phyloP scores from a whole-genome alignment of 2,888 invertebrate genomes.

The Tenthredo notha region DNA sequence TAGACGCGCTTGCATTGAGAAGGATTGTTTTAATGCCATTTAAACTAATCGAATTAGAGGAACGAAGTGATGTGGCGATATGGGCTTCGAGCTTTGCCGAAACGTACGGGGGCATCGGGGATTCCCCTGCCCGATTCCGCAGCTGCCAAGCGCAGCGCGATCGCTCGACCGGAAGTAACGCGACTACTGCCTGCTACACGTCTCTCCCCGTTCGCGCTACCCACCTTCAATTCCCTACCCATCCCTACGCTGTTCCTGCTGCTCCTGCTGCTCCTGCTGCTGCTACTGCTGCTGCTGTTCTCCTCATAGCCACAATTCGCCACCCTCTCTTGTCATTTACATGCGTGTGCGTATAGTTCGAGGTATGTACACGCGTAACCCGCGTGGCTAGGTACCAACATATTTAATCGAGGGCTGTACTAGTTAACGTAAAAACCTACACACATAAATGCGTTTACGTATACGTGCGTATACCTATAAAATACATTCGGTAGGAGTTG shows the following conservation, averaged over 20 bases:
- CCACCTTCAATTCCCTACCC: conserved; percentile 54
- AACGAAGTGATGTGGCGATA: conserved; percentile 75
- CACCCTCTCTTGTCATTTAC: conserved; percentile 65
- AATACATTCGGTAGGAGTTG: neutral
- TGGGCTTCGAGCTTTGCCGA: conserved; percentile 61
- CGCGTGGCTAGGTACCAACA: conserved; percentile 22
- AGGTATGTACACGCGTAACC: conserved; percentile 30
- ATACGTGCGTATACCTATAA: neutral
- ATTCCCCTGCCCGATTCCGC: conserved; percentile 72
- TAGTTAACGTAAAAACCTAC: conserved; percentile 10
- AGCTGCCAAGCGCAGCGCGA: conserved; percentile 78
- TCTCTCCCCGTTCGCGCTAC: conserved; percentile 66
- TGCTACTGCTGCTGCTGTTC: conserved; percentile 52
- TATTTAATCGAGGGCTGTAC: conserved; percentile 29
- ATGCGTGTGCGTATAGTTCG: conserved; percentile 60
- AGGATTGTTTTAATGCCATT: conserved; percentile 83
- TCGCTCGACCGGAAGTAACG: conserved; percentile 77
- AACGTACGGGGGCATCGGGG: conserved; percentile 60
- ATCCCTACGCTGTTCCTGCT: conserved; percentile 27
- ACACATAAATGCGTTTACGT: neutral
- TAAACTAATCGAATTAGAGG: conserved; percentile 82
- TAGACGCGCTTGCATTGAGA: conserved; percentile 68
- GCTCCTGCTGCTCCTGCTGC: conserved; percentile 45
- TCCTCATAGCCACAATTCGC: conserved; percentile 61
- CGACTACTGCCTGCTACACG: conserved; percentile 78